Base-by-base conservation (phyloP, 1,140 invertebrate genomes). In the Conus ventricosus region DNA sequence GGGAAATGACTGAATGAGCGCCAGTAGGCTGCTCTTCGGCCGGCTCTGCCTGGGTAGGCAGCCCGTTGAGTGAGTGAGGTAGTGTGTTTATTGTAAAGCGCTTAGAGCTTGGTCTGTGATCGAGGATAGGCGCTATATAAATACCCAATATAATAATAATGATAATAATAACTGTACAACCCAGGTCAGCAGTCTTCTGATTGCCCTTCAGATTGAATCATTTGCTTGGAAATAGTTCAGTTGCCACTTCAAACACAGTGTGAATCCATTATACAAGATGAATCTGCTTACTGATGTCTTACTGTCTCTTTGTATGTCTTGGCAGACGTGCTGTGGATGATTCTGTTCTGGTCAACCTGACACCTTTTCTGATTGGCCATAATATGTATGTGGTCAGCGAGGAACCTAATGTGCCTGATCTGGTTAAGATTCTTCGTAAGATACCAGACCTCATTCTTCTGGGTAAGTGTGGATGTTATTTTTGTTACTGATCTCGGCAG, bases 361-460 rank as follows among this genome's bases (percentile, higher is more conserved):
- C 57, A 4, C 87, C 87, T 25, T 88, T 89, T 23, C 20, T 91
- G 57, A 67, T 63, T 60, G 83, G 89, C 17, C 71, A 82, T 17
- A 91, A 88, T 51, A 27, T 81, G 17, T 90, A 81, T 53, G 84
- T 91, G 27, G 51, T 88, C 55, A 87, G 90, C 17, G 76, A 87
- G 67, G 86, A 89, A 55, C 82, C 88, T n/a, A 57, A 60, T 25
- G 25, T 90, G 67, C 53, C 80, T 25, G 84, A 82, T 6, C 63
- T 91, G 60, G 53, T 91, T 17, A 85, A 82, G 60, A 84, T 87
- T 23, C 54, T 89, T 11, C 81, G 84, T 54, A 85, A 88, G 39
- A 87, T 87, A 23, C 83, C 85, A 20, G 88, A 90, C 13, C n/a
- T 91, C 23, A 81, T 89, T 10, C 84, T 91, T 39, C 87, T 91